Percentiles rank a stretch among this genome's conserved stretches.
Conservation (phyloP, 2,797 vertebrate genomes). For the Tenualosa ilisha region DNA sequence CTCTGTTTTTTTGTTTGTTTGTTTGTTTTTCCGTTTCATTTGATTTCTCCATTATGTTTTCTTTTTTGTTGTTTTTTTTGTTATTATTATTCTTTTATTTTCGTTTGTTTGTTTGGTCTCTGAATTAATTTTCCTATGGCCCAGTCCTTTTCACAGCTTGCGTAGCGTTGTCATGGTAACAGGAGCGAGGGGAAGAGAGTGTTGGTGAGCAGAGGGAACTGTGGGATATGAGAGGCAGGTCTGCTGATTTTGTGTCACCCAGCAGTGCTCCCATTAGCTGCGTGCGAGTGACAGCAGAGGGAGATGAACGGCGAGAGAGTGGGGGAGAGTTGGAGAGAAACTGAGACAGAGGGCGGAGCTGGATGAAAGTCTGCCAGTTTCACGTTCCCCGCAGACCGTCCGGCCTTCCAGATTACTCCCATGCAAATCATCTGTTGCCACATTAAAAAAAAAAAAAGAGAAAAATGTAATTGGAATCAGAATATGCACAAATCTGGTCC, state of each 20-base stretch:
- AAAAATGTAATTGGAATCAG: not conserved
- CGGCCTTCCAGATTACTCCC: not conserved
- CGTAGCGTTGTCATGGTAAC: constrained; percentile 49
- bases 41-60: constrained; percentile 84
- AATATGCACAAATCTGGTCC: not conserved
- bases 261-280: not conserved
- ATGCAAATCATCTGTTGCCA: not conserved
- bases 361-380: not conserved
- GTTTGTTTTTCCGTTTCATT: constrained; percentile 64
- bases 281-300: not conserved
- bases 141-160: constrained; percentile 99
- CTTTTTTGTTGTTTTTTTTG: constrained; percentile 54
- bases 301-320: constrained; percentile 20
- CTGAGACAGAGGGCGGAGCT: not conserved
- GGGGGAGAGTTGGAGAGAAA: not conserved
- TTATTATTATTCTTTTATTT: constrained; percentile 68
- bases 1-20: constrained; percentile 68
- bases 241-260: not conserved
- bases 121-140: constrained; percentile 95
- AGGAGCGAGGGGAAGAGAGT: constrained; percentile 30
- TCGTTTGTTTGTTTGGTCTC: constrained; percentile 65
- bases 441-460: not conserved
- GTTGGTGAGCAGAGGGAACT: no score
- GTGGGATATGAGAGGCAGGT: not conserved
- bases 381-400: not conserved